Evolutionary conservation across 2,113 vertebrate genomes (phyloP).

Genomic region (Nannobrachium achirus): DNA sequence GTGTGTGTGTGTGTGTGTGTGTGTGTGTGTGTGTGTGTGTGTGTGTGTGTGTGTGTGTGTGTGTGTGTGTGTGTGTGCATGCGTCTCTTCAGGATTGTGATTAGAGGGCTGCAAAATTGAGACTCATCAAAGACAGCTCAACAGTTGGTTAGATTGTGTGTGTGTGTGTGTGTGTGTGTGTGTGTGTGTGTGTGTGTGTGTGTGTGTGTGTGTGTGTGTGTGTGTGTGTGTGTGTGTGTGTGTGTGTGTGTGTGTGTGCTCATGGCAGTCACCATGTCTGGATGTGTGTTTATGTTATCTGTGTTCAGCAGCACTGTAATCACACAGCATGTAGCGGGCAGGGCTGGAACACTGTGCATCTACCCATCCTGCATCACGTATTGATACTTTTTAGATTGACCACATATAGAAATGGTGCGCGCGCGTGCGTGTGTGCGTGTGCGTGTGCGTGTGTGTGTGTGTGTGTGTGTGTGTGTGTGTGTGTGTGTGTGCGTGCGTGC

Average conservation of each 20-base stretch:
- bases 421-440: constrained; percentile 2
- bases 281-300: not conserved
- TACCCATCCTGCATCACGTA: not conserved
- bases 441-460: constrained; percentile 7
- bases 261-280: too few relatives aligned
- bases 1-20: constrained; percentile 12
- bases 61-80: not conserved
- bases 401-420: not conserved
- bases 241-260: not conserved
- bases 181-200: constrained; percentile 6
- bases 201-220: not conserved
- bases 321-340: constrained; percentile 3
- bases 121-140: too few relatives aligned
- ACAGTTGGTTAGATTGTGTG: not conserved
- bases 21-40: constrained; percentile 14
- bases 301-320: not conserved
- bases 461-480: not conserved
- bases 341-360: not conserved
- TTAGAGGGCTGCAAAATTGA: too few relatives aligned
- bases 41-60: not conserved
- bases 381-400: not conserved
- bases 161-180: not conserved
- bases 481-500: not conserved
- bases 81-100: not conserved
- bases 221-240: constrained; percentile 4